A percentile compares a stretch with the other conserved stretches of the same genome.
phyloP scores from a whole-genome alignment of 2,113 vertebrate species.

The Festucalex cinctus region DNA sequence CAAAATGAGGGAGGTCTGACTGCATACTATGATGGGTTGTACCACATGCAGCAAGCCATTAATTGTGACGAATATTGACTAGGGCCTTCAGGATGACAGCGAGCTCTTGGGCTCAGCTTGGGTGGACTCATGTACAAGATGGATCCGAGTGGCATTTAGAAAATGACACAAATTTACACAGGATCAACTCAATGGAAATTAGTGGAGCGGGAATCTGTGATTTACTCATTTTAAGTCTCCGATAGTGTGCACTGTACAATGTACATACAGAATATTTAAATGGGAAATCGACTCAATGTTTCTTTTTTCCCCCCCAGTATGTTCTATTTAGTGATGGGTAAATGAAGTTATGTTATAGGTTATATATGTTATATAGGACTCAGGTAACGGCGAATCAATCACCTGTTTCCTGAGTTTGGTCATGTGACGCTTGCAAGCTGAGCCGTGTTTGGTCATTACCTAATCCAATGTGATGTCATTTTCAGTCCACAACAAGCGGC shows the following conservation, averaged over 20 bases:
- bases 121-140: constrained; percentile 28
- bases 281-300: too few species aligned
- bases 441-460: too few species aligned
- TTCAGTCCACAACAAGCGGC: too few species aligned
- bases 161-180: constrained; percentile 5
- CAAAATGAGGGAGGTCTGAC: constrained; percentile 22
- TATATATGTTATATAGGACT: too few species aligned
- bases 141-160: constrained; percentile 38
- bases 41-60: constrained; percentile 27
- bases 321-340: too few species aligned
- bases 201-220: background rate
- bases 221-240: constrained; percentile 23
- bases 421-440: too few species aligned
- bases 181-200: constrained; percentile 12
- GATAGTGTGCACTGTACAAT: constrained; percentile 1
- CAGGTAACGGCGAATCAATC: too few species aligned
- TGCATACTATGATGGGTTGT: constrained; percentile 27
- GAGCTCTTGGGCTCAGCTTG: constrained; percentile 36
- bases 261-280: too few species aligned
- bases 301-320: too few species aligned
- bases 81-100: constrained; percentile 42
- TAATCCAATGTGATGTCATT: too few species aligned
- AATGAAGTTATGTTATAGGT: too few species aligned
- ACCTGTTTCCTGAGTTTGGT: too few species aligned
- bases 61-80: constrained; percentile 47